phyloP scores from a whole-genome alignment of 2,888 invertebrate species.

The Achlya flavicornis region DNA sequence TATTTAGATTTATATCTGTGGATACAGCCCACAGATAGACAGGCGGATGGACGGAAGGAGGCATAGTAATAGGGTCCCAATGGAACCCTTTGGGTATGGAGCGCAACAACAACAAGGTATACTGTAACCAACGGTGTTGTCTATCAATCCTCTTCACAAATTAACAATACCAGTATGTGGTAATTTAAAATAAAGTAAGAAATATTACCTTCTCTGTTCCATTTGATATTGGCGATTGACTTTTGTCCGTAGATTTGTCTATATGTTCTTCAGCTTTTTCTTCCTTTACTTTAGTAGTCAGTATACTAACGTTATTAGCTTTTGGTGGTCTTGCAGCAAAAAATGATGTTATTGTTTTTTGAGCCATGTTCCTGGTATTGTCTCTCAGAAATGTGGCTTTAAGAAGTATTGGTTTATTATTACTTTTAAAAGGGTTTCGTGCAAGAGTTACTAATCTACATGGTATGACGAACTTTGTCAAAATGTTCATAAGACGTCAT shows the following conservation, averaged over 20 bases:
- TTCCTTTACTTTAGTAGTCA: constrained; percentile 28
- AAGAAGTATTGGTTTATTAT: constrained; percentile 14
- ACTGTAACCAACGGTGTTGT: too few species aligned
- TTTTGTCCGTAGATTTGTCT: constrained; percentile 4
- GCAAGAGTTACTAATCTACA: constrained; percentile 29
- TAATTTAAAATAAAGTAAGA: too few species aligned
- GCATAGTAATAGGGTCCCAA: too few species aligned
- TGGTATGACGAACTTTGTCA: constrained; percentile 24
- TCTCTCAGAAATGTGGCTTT: constrained; percentile 13
- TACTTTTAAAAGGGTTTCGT: background rate
- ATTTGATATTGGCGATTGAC: constrained; percentile 25
- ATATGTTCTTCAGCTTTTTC: constrained; percentile 13
- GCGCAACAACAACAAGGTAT: too few species aligned
- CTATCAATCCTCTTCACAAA: too few species aligned
- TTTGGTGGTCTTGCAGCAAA: constrained; percentile 71
- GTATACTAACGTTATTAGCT: constrained; percentile 18
- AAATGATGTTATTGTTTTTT: constrained; percentile 76
- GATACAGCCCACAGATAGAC: too few species aligned
- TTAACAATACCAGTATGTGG: too few species aligned
- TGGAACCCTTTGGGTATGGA: too few species aligned
- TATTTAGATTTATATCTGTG: too few species aligned
- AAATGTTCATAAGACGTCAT: constrained; percentile 32
- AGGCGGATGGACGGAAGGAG: too few species aligned
- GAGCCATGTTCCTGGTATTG: constrained; percentile 61
- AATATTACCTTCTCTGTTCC: constrained; percentile 39